phyloP scores from a whole-genome alignment of 1,140 invertebrate genomes.

The Venustaconcha ellipsiformis region DNA sequence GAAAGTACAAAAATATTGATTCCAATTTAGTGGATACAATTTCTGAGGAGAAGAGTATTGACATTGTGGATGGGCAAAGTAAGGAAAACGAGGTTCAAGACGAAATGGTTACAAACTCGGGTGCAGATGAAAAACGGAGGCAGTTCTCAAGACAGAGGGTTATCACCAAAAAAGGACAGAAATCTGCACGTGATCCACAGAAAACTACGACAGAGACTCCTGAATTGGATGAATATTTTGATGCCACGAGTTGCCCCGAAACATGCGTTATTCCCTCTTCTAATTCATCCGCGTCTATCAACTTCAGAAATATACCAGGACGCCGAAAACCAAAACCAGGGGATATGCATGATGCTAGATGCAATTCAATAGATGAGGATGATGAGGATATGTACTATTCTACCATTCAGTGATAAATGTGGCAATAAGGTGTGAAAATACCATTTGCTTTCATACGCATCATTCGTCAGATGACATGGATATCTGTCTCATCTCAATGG shows the following conservation, averaged over 20 bases:
- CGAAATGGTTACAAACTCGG: background rate
- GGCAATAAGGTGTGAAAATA: too few species aligned
- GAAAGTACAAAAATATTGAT: slow-evolving; percentile 29
- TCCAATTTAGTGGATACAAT: slow-evolving; percentile 7
- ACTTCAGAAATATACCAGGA: slow-evolving; percentile 10
- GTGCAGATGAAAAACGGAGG: slow-evolving; percentile 4
- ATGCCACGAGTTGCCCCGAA: background rate
- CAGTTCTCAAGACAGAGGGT: slow-evolving; percentile 4
- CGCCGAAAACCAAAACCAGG: slow-evolving; percentile 11
- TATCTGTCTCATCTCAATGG: too few species aligned
- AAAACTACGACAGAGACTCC: background rate
- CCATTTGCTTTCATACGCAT: too few species aligned
- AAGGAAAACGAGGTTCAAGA: background rate
- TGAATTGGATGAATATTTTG: slow-evolving; percentile 1
- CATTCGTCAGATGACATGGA: too few species aligned
- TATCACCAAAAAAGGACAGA: background rate
- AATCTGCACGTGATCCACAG: background rate
- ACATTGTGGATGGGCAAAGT: background rate
- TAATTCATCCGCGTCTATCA: background rate
- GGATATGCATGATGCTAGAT: slow-evolving; percentile 30
- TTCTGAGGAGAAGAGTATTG: slow-evolving; percentile 4
- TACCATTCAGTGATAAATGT: slow-evolving; percentile 6
- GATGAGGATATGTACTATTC: slow-evolving; percentile 31
- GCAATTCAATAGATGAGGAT: slow-evolving; percentile 41
- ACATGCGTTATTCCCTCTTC: background rate